A percentile compares a stretch with the other conserved stretches of the same genome.
Evolutionary conservation across 2,113 vertebrate species (phyloP).

Genomic region (Procavia capensis): DNA sequence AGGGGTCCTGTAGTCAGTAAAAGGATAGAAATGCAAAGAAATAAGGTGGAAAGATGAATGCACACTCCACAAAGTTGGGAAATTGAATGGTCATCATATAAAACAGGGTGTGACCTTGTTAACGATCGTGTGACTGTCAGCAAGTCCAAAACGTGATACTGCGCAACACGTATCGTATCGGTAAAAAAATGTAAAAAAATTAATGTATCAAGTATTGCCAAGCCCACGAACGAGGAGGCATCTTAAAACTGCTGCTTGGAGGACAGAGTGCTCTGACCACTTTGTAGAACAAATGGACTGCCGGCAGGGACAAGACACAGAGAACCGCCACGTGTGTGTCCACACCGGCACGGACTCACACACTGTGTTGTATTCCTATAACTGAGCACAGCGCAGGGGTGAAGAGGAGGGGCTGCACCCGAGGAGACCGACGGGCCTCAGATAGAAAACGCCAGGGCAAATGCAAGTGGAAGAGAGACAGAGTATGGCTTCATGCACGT

Average conservation of each 20-base stretch:
- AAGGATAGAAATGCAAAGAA: neutral
- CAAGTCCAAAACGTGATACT: accelerated
- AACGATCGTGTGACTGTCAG: neutral
- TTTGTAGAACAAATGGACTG: neutral
- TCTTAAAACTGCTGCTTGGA: neutral
- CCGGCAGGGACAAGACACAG: accelerated
- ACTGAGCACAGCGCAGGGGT: accelerated
- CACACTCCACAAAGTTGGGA: too few relatives aligned
- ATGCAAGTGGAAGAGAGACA: neutral
- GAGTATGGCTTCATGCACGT: accelerated
- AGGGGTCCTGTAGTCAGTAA: neutral
- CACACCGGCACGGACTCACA: accelerated
- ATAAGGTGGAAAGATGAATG: neutral
- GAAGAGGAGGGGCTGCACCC: accelerated
- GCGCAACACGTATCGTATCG: accelerated
- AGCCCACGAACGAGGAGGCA: neutral
- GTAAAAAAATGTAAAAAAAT: neutral
- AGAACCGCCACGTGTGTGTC: accelerated
- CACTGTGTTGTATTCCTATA: accelerated
- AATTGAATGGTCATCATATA: neutral
- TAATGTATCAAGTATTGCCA: neutral
- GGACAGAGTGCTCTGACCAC: accelerated
- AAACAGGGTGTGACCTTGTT: accelerated
- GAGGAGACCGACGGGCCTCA: accelerated
- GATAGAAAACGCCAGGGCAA: neutral